Percentiles rank a stretch among this genome's conserved stretches.
phyloP scores from a whole-genome alignment of 2,113 vertebrate genomes.

The Balaeniceps rex region DNA sequence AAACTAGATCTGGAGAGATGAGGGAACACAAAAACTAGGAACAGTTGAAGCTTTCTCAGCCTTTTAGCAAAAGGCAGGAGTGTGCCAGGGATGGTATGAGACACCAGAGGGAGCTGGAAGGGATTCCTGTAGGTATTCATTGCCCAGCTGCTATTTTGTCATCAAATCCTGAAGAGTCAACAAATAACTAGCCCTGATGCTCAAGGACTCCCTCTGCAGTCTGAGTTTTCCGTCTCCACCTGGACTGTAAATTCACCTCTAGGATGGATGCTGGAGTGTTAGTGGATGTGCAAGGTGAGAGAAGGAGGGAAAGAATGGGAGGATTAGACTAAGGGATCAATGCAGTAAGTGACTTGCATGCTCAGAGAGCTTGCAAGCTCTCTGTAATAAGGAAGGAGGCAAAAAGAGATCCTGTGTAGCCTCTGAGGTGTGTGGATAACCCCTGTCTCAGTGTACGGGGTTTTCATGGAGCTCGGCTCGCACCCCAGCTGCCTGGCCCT shows the following conservation, averaged over 20 bases:
- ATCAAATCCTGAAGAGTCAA: background rate
- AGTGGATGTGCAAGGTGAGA: background rate
- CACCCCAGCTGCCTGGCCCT: background rate
- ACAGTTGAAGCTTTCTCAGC: background rate
- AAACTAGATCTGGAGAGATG: background rate
- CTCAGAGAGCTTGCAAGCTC: background rate
- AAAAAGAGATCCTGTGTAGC: background rate
- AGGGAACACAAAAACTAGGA: background rate
- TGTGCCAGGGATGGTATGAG: background rate
- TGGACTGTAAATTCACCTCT: background rate
- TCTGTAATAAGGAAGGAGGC: background rate
- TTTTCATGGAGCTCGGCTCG: background rate
- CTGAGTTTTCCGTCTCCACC: background rate
- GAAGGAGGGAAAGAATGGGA: background rate
- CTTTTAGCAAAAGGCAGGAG: background rate
- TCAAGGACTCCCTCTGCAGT: background rate
- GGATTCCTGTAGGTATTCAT: background rate
- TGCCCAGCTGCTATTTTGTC: background rate
- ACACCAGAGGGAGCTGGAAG: background rate
- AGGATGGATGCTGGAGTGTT: background rate
- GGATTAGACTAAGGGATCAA: background rate
- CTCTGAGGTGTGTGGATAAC: background rate
- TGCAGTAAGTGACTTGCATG: background rate
- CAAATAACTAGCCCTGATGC: background rate
- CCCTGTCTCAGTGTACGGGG: rapidly evolving